Base-by-base conservation (phyloP, 2,113 vertebrate species). In the Odocoileus virginianus region DNA sequence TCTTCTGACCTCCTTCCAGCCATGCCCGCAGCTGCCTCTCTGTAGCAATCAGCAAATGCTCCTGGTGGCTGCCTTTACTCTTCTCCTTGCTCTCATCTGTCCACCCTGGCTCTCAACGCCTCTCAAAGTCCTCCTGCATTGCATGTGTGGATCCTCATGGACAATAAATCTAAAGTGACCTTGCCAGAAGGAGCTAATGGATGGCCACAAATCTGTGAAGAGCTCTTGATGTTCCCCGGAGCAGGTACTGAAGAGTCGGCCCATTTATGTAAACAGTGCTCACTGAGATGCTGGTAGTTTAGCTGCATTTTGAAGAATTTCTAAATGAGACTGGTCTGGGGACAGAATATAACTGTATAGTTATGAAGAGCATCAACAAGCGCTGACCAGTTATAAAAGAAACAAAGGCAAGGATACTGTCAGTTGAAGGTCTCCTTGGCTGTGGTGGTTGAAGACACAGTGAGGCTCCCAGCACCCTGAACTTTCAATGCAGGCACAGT, bases 121-220 rank as follows among this genome's bases (percentile, higher is more conserved):
- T 95, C 97, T 97, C 57, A 33, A 97, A 90, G 81, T 85, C 47
- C 82, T 91, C 50, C 33, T 12, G 43, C 13, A 6, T 74, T 60
- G 4, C 27, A 71, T 55, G 1, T 25, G 36, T 60, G 14, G 36
- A 61, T 91, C 82, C 60, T 96, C 50, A n/a, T 36, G 27, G 76
- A 16, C 40, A 83, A 60, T 64, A 52, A 91, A 87, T 57, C 87
- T 94, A 45, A 95, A 83, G 36, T 30, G 82, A 87, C 52, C 28
- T 25, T 64, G 15, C 60, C 87, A 97, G 67, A 74, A 89, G 83
- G 19, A 94, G 84, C 50, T 92, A 7, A 5, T 33, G 33, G 71
- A 43, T 52, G 47, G 47, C 19, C 86, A 84, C 7, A 19, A 58
- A 81, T 45, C 74, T 86, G 40, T 61, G 64, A 52, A 87, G 93